Evolutionary conservation across 2,113 vertebrate genomes (phyloP), one percentile per base, ranked within the genome.

Genomic region (Chinchilla lanigera): DNA sequence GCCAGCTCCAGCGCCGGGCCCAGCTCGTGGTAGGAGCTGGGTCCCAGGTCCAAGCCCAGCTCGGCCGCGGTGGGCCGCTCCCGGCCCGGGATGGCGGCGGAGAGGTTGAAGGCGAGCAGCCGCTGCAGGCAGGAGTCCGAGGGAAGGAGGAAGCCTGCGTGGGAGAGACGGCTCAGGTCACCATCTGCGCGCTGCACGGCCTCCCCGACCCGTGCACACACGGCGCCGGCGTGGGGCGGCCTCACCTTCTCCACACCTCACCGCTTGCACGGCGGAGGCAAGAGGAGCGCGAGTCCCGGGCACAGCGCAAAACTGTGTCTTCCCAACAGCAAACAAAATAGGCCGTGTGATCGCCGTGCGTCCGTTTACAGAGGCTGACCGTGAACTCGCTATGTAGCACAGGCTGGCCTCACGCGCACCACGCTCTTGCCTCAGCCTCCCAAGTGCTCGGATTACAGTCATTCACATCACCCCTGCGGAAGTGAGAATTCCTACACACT

Each of bases 51-150:
- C 24, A 98, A 82, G 38, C 33, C 47, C 77, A 98, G 93, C 33
- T 52, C 95, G n/a, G 95, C 98, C 96, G 96, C 90, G 3, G 96
- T 98, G 54, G 96, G 30, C 58, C 60, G 89, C 3, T 92, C 96
- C 47, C 44, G 71, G 24, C 56, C 88, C 58, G 38, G 11, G n/a
- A 97, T 28, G 58, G 91, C 63, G 28, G 98, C 63, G 28, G 98
- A 95, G 63, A 98, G 89, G 61, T 97, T 97, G 89, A 98, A 98
- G 17, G 61, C 93, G 20, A 98, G 97, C 22, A 89, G 28, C 88
- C 97, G 98, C 89, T 77, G 94, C 0, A 97, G 89, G 35, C 95
- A 97, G 3, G 73, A 54, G 71, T 95, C 12, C 2, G 96, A 54
- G n/a, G 92, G 41, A 83, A 96, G 61, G 77, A 97, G 90, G 44